These are phyloP conservation scores for Paramormyrops kingsleyae DNA, from an alignment of 2,113 vertebrate genomes.

Conservation along the genomic window DNA sequence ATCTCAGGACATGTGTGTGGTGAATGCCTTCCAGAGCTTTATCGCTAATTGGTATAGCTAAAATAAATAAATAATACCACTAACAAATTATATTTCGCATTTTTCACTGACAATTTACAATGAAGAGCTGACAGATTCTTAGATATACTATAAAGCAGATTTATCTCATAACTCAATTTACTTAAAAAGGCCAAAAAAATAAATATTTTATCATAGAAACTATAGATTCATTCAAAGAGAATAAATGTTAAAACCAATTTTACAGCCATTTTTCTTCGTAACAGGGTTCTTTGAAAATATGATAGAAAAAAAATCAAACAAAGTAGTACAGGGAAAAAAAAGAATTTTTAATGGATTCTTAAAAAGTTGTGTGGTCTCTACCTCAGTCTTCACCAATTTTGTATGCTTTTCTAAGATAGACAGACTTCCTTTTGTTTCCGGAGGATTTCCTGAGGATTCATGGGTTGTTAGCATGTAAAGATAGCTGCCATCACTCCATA, in stretches of 20 bases:
- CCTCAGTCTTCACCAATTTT: background rate
- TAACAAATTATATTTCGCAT: background rate
- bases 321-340: background rate
- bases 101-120: slow-evolving; percentile 9
- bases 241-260: background rate
- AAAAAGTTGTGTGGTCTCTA: background rate
- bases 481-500: background rate
- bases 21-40: background rate
- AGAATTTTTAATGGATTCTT: background rate
- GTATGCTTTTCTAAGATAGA: background rate
- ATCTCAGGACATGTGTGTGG: background rate
- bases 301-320: background rate
- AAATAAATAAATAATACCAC: slow-evolving; percentile 5
- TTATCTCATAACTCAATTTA: slow-evolving; percentile 10
- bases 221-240: background rate
- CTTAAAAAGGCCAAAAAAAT: background rate
- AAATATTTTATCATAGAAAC: background rate
- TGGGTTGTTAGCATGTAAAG: background rate
- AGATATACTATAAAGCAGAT: slow-evolving; percentile 1
- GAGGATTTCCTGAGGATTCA: background rate
- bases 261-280: background rate
- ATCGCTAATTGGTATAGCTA: background rate
- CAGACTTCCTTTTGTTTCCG: background rate
- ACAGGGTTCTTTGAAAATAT: background rate
- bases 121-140: slow-evolving; percentile 1